Conservation (phyloP, 2,888 invertebrate species). For the Lasioglossum figueresi region DNA sequence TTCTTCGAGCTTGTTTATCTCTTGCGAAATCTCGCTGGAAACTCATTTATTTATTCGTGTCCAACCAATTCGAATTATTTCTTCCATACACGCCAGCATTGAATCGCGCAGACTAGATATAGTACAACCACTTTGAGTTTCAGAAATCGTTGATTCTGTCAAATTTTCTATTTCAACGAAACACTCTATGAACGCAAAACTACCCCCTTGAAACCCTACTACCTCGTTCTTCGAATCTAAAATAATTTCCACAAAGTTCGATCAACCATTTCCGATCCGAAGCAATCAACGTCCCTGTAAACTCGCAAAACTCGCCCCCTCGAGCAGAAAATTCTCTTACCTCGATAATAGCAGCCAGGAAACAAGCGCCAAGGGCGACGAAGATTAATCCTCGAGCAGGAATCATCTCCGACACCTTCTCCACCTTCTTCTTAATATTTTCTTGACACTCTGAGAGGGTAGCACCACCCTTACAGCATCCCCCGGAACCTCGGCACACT, state of each 20-base stretch:
- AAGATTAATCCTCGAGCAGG: slow-evolving; percentile 55
- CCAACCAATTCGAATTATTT: neutral
- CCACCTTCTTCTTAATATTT: slow-evolving; percentile 25
- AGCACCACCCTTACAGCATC: slow-evolving; percentile 40
- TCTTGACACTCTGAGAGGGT: slow-evolving; percentile 12
- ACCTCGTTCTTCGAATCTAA: neutral
- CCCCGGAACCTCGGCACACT: slow-evolving; percentile 38
- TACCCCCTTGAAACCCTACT: too few species aligned
- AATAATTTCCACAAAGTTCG: neutral
- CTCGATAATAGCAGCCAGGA: slow-evolving; percentile 56
- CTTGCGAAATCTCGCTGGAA: neutral
- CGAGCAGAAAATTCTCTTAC: slow-evolving; percentile 39
- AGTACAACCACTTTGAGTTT: too few species aligned
- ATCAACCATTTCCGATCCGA: neutral
- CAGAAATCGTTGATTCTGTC: too few species aligned
- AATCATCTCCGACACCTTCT: slow-evolving; percentile 52
- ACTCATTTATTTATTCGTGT: neutral
- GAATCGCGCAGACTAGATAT: too few species aligned
- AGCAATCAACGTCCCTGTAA: neutral
- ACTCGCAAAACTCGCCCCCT: neutral
- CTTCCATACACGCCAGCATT: too few species aligned
- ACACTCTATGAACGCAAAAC: neutral
- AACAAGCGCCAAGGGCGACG: slow-evolving; percentile 49
- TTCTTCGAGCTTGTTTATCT: neutral
- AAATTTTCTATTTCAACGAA: too few species aligned